Percentiles rank a stretch among this genome's conserved stretches.
Conservation (phyloP, 2,113 vertebrate species). For the Syngnathoides biaculeatus region DNA sequence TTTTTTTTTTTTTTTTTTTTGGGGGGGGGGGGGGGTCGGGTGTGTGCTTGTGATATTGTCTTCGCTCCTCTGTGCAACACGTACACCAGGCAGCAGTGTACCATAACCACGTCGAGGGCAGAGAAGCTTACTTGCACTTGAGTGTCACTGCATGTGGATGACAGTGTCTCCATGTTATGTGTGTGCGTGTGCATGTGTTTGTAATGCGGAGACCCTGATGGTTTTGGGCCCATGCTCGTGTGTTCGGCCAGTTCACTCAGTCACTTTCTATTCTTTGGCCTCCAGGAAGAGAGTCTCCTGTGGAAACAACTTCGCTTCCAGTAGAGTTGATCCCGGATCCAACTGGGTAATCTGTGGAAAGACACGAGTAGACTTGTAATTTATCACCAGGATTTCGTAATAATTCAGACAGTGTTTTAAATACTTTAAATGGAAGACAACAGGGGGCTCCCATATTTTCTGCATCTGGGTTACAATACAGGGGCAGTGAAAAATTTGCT, state of each 20-base stretch:
- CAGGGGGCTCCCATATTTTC: too few relatives aligned
- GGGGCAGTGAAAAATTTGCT: too few relatives aligned
- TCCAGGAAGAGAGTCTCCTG: slow-evolving; percentile 99
- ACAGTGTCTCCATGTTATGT: slow-evolving; percentile 51
- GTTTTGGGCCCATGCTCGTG: slow-evolving; percentile 59
- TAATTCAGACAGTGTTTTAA: too few relatives aligned
- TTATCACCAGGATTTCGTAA: neutral
- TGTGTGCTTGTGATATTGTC: slow-evolving; percentile 74
- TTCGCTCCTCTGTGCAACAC: slow-evolving; percentile 66
- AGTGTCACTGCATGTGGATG: slow-evolving; percentile 66
- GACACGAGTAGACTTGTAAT: neutral
- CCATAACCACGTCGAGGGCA: slow-evolving; percentile 53
- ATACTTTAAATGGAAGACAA: too few relatives aligned
- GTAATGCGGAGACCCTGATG: slow-evolving; percentile 48
- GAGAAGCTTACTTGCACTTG: slow-evolving; percentile 58
- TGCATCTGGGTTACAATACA: too few relatives aligned
- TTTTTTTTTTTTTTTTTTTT: too few relatives aligned
- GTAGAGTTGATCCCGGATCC: slow-evolving; percentile 86
- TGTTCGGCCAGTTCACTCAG: slow-evolving; percentile 60
- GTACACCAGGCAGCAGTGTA: slow-evolving; percentile 62
- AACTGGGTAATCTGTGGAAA: slow-evolving; percentile 86
- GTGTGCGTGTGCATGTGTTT: slow-evolving; percentile 25
- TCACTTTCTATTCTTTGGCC: slow-evolving; percentile 86
- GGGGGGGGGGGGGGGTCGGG: slow-evolving; percentile 56
- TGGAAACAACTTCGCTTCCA: slow-evolving; percentile 96